phyloP scores from a whole-genome alignment of 2,888 invertebrate species.

The Chalcosyrphus nemorum region DNA sequence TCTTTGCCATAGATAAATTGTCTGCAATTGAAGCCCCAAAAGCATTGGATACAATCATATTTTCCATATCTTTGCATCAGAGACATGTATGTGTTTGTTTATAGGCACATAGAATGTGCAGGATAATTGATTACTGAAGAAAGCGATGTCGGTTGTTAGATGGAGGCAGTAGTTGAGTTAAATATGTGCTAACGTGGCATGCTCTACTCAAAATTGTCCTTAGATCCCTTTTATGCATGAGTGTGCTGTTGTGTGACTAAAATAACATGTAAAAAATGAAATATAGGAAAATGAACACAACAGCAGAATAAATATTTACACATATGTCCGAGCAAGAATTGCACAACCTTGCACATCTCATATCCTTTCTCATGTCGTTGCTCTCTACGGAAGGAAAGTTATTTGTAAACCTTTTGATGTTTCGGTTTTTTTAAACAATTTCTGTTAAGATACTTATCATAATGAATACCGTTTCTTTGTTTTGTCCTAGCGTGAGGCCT shows the following conservation, averaged over 20 bases:
- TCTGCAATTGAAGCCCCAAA: constrained; percentile 51
- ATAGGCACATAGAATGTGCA: constrained; percentile 4
- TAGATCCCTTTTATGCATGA: background rate
- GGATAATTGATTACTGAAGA: constrained; percentile 67
- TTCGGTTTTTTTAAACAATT: too few species aligned
- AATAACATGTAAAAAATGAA: constrained; percentile 50
- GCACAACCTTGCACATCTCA: background rate
- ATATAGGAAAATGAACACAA: constrained; percentile 59
- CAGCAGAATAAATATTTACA: constrained; percentile 52
- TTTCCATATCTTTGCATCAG: constrained; percentile 61
- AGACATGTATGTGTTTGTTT: constrained; percentile 28
- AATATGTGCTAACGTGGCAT: constrained; percentile 36
- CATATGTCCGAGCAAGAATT: constrained; percentile 3
- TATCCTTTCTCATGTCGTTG: background rate
- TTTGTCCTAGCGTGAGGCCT: too few species aligned
- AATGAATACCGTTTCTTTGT: too few species aligned
- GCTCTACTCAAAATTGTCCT: constrained; percentile 41
- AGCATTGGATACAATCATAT: constrained; percentile 57
- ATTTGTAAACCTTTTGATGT: too few species aligned
- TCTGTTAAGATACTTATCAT: too few species aligned
- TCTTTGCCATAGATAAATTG: constrained; percentile 12
- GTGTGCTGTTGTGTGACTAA: constrained; percentile 17
- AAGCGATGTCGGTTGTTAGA: constrained; percentile 28
- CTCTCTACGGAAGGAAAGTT: too few species aligned
- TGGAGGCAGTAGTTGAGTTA: background rate